phyloP scores from a whole-genome alignment of 2,888 invertebrate genomes.

The Philereme transversata region DNA sequence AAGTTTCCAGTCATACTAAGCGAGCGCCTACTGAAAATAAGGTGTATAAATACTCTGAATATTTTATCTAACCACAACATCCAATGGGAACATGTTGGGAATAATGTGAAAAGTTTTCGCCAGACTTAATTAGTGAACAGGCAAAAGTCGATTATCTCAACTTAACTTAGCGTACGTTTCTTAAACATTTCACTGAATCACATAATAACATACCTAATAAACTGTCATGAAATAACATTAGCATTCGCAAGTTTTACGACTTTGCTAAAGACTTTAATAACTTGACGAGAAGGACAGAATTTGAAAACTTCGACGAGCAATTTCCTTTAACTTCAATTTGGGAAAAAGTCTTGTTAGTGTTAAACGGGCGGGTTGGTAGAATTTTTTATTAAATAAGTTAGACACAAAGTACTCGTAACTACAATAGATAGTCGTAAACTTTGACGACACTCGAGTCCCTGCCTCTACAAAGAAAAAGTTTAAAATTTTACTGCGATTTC shows the following conservation, averaged over 20 bases:
- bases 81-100: not conserved
- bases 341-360: constrained; percentile 12
- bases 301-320: constrained; percentile 7
- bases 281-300: constrained; percentile 10
- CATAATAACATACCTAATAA: constrained; percentile 14
- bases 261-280: constrained; percentile 15
- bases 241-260: constrained; percentile 23
- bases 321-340: constrained; percentile 16
- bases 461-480: constrained; percentile 39
- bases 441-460: constrained; percentile 24
- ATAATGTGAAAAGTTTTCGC: constrained; percentile 9
- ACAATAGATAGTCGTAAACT: constrained; percentile 11
- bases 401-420: constrained; percentile 11
- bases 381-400: constrained; percentile 5
- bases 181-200: constrained; percentile 12
- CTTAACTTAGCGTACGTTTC: constrained; percentile 5
- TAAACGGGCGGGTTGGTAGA: constrained; percentile 5
- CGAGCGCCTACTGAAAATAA: too few species aligned
- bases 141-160: constrained; percentile 14
- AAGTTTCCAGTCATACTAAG: too few species aligned
- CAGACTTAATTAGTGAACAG: constrained; percentile 10
- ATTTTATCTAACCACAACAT: too few species aligned
- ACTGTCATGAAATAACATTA: constrained; percentile 23
- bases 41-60: too few species aligned
- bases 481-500: constrained; percentile 36